Evolutionary conservation across 2,113 vertebrate genomes (phyloP), one percentile per base, ranked within the genome.

Genomic region (Siphamia tubifer): DNA sequence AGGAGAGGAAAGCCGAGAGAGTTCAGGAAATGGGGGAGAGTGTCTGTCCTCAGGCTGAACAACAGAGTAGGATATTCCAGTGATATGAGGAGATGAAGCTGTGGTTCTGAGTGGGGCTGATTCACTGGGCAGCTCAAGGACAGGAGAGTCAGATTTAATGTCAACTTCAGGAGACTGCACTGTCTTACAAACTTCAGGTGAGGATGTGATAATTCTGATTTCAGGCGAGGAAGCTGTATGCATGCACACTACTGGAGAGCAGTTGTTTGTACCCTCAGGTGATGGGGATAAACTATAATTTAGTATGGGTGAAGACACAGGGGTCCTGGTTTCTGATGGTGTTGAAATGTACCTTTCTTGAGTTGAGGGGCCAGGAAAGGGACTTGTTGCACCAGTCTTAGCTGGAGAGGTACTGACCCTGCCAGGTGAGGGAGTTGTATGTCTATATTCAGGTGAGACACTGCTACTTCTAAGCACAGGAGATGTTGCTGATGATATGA

Each of bases 161-260:
- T 84, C 45, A 21, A 11, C 55, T 36, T 65, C 66, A 62, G 60
- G 23, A n/a, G 45, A 2, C 11, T 1, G 7, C 19, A 68, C 69
- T 66, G 43, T 80, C 16, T 61, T 78, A 8, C 15, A 42, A 34
- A 63, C 13, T 27, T 84, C 79, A 24, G 90, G 85, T 25, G 87
- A 90, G 5, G 84, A 87, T 43, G 75, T 56, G 58, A 67, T 88
- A 17, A 89, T 83, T 35, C 82, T 83, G 48, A 90, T 89, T 58
- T 89, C 85, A 65, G 89, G 89, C 58, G 90, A 90, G 8, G 69
- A 65, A 12, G 80, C 61, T 23, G 69, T 81, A 39, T 71, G 21
- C 49, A 66, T 72, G n/a, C 61, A 10, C 9, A 87, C 63, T n/a
- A 42, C 10, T 21, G 74, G 68, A 21, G 75, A 81, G 43, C 42